Evolutionary conservation across 2,888 invertebrate species (phyloP).

Genomic region (Xestia ashworthii): DNA sequence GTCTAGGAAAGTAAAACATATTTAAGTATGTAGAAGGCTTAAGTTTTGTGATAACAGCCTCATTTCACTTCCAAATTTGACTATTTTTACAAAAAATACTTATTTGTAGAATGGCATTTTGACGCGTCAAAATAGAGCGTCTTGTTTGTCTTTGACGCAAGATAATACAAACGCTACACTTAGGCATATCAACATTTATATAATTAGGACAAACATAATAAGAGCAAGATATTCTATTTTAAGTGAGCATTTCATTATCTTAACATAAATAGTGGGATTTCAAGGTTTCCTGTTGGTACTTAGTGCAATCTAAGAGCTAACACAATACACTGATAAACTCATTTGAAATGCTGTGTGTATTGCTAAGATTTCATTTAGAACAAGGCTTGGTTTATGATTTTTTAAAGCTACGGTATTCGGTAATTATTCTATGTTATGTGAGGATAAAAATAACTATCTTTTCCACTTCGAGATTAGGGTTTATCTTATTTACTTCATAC

Average conservation of each 20-base stretch:
- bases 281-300: slow-evolving; percentile 56
- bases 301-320: slow-evolving; percentile 55
- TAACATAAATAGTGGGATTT: slow-evolving; percentile 49
- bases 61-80: background rate
- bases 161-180: slow-evolving; percentile 1
- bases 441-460: background rate
- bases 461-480: background rate
- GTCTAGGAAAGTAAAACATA: background rate
- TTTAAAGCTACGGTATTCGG: background rate
- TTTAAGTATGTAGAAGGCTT: background rate
- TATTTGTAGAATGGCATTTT: background rate
- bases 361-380: slow-evolving; percentile 36
- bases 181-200: slow-evolving; percentile 12
- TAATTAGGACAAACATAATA: slow-evolving; percentile 25
- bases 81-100: background rate
- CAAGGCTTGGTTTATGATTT: slow-evolving; percentile 7
- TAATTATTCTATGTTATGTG: background rate
- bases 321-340: slow-evolving; percentile 38
- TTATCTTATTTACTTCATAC: background rate
- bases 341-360: slow-evolving; percentile 9
- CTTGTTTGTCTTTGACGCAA: slow-evolving; percentile 20
- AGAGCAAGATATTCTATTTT: slow-evolving; percentile 56
- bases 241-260: slow-evolving; percentile 55
- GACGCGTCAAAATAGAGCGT: background rate
- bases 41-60: background rate